These are phyloP conservation scores for Tethea ocularis DNA, from an alignment of 2,888 invertebrate species.

Conservation along the genomic window DNA sequence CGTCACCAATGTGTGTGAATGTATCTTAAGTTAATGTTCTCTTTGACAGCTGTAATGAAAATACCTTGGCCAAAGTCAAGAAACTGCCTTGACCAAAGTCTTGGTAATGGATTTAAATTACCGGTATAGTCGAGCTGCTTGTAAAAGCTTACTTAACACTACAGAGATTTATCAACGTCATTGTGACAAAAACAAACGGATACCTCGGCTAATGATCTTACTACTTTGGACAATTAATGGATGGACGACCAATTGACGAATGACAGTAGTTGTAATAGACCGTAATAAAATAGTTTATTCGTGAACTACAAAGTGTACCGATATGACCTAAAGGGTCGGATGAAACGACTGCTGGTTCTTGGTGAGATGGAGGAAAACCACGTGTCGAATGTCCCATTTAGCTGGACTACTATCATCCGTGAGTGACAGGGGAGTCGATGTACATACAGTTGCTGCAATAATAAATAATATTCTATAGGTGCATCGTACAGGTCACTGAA, in stretches of 20 bases:
- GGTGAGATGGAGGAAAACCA: not conserved
- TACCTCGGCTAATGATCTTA: not conserved
- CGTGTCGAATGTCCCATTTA: not conserved
- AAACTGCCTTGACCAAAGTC: conserved; percentile 1
- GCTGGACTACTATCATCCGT: no score
- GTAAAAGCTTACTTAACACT: not conserved
- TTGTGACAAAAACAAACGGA: not conserved
- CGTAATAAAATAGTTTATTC: no score
- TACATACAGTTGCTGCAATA: not conserved
- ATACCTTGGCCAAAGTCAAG: not conserved
- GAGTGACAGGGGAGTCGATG: not conserved
- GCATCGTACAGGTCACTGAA: not conserved
- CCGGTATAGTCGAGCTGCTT: not conserved
- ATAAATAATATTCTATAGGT: no score
- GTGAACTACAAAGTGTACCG: no score
- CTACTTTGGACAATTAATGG: no score
- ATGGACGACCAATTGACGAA: no score
- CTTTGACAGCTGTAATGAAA: no score
- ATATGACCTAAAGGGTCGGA: not conserved
- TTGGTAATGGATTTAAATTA: not conserved
- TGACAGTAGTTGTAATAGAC: no score
- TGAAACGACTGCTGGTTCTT: not conserved
- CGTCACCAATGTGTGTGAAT: no score
- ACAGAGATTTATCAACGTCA: not conserved
- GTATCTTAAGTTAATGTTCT: no score